phyloP scores from a whole-genome alignment of 2,888 invertebrate species.

The Smittia sp. region DNA sequence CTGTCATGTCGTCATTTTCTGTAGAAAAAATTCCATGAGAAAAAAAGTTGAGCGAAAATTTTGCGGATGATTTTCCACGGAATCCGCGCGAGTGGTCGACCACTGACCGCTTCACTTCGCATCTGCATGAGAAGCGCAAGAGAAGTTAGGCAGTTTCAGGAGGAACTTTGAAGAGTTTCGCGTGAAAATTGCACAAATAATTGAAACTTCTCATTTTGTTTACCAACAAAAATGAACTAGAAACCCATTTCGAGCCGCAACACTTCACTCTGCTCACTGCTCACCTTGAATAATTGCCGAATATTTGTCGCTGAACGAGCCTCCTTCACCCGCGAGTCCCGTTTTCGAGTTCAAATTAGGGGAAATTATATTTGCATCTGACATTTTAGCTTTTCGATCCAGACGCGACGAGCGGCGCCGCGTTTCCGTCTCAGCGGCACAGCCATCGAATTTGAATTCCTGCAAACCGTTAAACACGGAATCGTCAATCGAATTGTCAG shows the following conservation, averaged over 20 bases:
- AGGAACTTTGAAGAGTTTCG: not conserved
- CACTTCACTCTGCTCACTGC: too few species aligned
- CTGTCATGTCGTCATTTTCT: conserved; percentile 36
- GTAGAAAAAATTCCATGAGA: conserved; percentile 14
- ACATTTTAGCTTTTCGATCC: not conserved
- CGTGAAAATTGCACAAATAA: not conserved
- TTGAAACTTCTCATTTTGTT: conserved; percentile 5
- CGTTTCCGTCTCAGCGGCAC: too few species aligned
- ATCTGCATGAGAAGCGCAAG: not conserved
- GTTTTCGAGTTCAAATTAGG: not conserved
- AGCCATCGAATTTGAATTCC: too few species aligned
- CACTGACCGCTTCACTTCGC: not conserved
- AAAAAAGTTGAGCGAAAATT: too few species aligned
- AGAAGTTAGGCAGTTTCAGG: not conserved
- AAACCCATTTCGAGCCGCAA: not conserved
- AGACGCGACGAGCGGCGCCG: not conserved
- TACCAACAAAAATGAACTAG: conserved; percentile 12
- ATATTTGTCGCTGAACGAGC: conserved; percentile 7
- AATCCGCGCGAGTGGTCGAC: too few species aligned
- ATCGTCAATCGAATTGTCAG: too few species aligned
- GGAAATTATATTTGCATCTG: conserved; percentile 8
- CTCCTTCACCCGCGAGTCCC: not conserved
- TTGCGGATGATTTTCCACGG: too few species aligned
- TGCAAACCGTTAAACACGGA: too few species aligned
- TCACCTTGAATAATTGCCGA: not conserved